Percentiles rank a stretch among this genome's conserved stretches.
These are phyloP conservation scores for Thaumetopoea pityocampa DNA, from an alignment of 1,140 invertebrate species.

Conservation along the genomic window DNA sequence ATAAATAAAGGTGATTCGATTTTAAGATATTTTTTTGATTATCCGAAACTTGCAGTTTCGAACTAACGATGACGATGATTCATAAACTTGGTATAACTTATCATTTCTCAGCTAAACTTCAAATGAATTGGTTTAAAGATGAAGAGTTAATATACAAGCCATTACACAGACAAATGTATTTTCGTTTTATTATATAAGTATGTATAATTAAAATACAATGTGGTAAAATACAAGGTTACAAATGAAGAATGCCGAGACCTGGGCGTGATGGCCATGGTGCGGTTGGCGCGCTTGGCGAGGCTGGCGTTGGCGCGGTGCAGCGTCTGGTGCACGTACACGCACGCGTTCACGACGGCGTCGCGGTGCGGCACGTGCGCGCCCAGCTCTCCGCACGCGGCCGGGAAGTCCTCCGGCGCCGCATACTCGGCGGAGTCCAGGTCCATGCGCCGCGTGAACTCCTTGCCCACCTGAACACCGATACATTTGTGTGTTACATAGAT, in stretches of 20 bases:
- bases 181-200: background rate
- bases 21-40: no score
- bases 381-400: conserved; percentile 87
- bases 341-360: conserved; percentile 97
- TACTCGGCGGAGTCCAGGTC: conserved; percentile 90
- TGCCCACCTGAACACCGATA: conserved; percentile 80
- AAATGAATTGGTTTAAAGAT: no score
- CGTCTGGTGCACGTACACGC: conserved; percentile 98
- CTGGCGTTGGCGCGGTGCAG: conserved; percentile 95
- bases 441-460: conserved; percentile 90
- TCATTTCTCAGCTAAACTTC: no score
- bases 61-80: no score
- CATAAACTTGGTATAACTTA: no score
- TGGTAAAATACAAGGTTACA: background rate
- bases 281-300: conserved; percentile 92
- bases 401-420: conserved; percentile 91
- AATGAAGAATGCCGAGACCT: no score
- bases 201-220: background rate
- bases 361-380: conserved; percentile 87
- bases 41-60: no score
- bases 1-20: no score
- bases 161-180: no score
- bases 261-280: conserved; percentile 98
- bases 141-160: background rate
- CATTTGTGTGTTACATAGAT: background rate